A percentile compares a stretch with the other conserved stretches of the same genome.
These are phyloP conservation scores for Ceramica pisi DNA, from an alignment of 2,888 invertebrate species.

Conservation along the genomic window DNA sequence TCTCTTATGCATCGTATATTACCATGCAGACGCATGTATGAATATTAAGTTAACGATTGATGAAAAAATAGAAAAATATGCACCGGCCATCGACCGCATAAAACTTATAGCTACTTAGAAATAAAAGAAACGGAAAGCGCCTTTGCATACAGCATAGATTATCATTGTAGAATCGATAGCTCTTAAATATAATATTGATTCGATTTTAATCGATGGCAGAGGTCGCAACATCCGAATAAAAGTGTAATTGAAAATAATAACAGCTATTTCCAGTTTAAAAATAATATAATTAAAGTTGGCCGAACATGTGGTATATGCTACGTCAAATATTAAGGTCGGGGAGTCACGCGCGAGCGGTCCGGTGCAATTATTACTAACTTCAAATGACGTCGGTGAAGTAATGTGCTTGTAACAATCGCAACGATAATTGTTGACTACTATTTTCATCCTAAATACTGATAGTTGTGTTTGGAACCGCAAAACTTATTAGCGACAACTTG, in stretches of 20 bases:
- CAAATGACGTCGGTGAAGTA: constrained; percentile 70
- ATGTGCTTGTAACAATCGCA: constrained; percentile 56
- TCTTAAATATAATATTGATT: constrained; percentile 1
- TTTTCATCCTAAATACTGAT: constrained; percentile 29
- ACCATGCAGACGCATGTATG: constrained; percentile 39
- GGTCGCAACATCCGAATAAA: not conserved
- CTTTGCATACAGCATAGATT: not conserved
- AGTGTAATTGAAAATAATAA: constrained; percentile 22
- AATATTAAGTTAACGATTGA: constrained; percentile 41
- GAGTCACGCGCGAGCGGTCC: constrained; percentile 76
- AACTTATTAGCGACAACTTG: not conserved
- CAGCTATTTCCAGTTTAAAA: constrained; percentile 51
- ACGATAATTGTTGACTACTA: constrained; percentile 7
- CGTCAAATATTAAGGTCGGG: constrained; percentile 77
- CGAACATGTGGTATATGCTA: constrained; percentile 66
- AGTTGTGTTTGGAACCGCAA: not conserved
- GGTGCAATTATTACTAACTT: constrained; percentile 73
- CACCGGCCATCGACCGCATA: constrained; percentile 25
- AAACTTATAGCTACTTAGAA: constrained; percentile 25
- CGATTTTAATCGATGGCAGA: constrained; percentile 5
- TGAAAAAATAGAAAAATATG: constrained; percentile 22
- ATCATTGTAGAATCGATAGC: not conserved
- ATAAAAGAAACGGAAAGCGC: constrained; percentile 46
- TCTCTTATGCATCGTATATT: constrained; percentile 40
- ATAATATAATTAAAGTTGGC: constrained; percentile 61